These are phyloP conservation scores for Bombus pyrosoma DNA, from an alignment of 1,140 invertebrate species.

Conservation along the genomic window DNA sequence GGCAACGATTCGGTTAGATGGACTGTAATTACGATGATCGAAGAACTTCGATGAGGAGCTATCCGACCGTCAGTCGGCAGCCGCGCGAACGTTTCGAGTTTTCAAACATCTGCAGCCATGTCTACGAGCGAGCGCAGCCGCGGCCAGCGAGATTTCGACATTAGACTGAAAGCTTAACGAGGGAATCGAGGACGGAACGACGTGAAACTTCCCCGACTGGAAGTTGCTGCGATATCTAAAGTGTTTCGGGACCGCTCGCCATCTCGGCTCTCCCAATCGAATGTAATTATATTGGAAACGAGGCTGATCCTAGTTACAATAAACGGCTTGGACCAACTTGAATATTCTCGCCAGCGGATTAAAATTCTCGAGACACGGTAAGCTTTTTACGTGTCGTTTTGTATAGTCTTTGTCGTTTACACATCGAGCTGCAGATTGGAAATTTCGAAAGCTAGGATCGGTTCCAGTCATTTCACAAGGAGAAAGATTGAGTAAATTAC, in stretches of 20 bases:
- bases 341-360: neutral
- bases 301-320: neutral
- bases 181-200: slow-evolving; percentile 50
- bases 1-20: slow-evolving; percentile 8
- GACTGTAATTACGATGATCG: slow-evolving; percentile 64
- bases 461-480: neutral
- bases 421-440: neutral
- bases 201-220: slow-evolving; percentile 34
- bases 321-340: neutral
- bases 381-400: neutral
- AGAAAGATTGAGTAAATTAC: neutral
- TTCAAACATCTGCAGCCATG: slow-evolving; percentile 56
- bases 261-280: slow-evolving; percentile 3
- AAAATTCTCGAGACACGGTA: neutral
- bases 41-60: slow-evolving; percentile 59
- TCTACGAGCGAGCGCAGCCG: slow-evolving; percentile 30
- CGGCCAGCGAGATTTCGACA: slow-evolving; percentile 48
- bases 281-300: slow-evolving; percentile 37
- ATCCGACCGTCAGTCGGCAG: slow-evolving; percentile 37
- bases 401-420: neutral
- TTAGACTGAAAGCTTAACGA: slow-evolving; percentile 50
- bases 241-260: neutral
- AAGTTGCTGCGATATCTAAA: neutral
- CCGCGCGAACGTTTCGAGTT: slow-evolving; percentile 56
- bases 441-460: neutral